phyloP scores from a whole-genome alignment of 2,888 invertebrate genomes.

The Notodonta dromedarius region DNA sequence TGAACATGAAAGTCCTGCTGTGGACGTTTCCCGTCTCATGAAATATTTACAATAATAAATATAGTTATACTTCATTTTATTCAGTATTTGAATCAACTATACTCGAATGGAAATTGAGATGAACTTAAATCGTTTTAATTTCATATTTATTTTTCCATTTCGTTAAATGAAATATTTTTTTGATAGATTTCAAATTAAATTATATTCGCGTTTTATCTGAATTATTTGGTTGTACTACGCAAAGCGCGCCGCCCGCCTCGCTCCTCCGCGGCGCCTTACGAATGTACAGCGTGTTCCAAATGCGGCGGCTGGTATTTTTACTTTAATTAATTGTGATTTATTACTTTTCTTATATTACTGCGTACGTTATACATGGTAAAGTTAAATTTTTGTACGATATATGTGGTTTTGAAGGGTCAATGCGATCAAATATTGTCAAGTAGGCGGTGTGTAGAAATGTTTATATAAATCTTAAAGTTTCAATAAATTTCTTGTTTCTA shows the following conservation, averaged over 20 bases:
- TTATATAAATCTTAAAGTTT: too few relatives aligned
- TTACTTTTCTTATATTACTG: constrained; percentile 28
- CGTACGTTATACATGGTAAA: not conserved
- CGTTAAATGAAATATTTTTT: too few relatives aligned
- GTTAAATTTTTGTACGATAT: not conserved
- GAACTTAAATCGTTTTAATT: too few relatives aligned
- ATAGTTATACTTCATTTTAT: too few relatives aligned
- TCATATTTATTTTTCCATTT: too few relatives aligned
- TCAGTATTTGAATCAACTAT: too few relatives aligned
- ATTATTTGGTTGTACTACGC: constrained; percentile 42
- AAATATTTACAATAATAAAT: too few relatives aligned
- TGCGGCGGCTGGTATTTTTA: constrained; percentile 31
- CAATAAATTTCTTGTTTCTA: too few relatives aligned
- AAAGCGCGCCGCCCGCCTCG: constrained; percentile 74
- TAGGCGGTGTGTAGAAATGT: too few relatives aligned
- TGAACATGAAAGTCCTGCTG: too few relatives aligned
- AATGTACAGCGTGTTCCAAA: constrained; percentile 65
- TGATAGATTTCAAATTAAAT: not conserved
- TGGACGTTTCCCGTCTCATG: too few relatives aligned
- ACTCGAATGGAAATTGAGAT: too few relatives aligned
- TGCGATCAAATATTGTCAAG: not conserved
- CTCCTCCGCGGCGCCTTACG: constrained; percentile 77
- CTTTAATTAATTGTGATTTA: constrained; percentile 52
- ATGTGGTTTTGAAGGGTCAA: not conserved
- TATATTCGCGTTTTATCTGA: constrained; percentile 48